Base-by-base conservation (phyloP, 2,888 invertebrate species). In the Helicoverpa assulta region DNA sequence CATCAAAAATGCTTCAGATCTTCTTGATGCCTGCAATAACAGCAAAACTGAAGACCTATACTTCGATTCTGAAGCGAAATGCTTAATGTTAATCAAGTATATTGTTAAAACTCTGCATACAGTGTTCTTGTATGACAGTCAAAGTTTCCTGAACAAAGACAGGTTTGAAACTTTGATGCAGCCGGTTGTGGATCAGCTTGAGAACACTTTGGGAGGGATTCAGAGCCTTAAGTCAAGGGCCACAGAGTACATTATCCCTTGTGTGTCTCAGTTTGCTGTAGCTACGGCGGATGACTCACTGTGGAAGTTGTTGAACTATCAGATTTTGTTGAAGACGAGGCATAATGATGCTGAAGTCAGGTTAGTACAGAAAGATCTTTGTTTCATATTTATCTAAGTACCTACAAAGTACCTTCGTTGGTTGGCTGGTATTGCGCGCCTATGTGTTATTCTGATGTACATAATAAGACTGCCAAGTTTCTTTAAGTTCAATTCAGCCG, bases 241-340 rank as follows among this genome's bases (percentile, higher is more conserved):
- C 0, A 91, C 90, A 61, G 94, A 96, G 57, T 90, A 97, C 26
- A 92, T 99, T 43, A 97, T 97, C n/a, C 97, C 98, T 0, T 98
- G 98, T 86, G 96, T 99, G 70, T 97, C 98, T 0, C 97, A 98
- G 85, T 97, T 99, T 85, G 98, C 98, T 0, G 97, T 97, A 14
- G 98, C 98, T 0, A 97, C 97, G 1, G 97, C 97, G 2, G 99
- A 98, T 87, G 99, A 99, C 89, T 97, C 98, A 0, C 92, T 98
- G 37, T 99, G 99, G 98, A 99, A 99, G 88, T 97, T 98, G 82
- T 94, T 99, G 74, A 98, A 99, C 89, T 98, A 99, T 91, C 98
- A 99, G 90, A 97, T 99, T 76, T 93, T 99, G 65, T 95, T 99
- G 78, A 99, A 99, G 94, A 98, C 98, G 0, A 96, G 98, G 73